These are phyloP conservation scores for Vanacampus margaritifer DNA, from an alignment of 2,113 vertebrate genomes.

Conservation along the genomic window DNA sequence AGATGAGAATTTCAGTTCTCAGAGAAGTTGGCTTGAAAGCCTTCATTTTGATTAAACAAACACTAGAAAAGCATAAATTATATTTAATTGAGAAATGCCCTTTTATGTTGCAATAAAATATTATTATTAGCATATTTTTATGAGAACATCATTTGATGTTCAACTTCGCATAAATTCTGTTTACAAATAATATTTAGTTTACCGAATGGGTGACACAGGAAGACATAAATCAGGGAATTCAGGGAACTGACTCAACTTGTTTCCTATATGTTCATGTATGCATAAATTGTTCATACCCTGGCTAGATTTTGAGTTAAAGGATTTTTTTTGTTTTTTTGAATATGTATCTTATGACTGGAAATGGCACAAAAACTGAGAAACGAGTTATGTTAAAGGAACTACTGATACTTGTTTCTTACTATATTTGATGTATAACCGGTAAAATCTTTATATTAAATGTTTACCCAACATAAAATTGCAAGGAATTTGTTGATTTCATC, in stretches of 20 bases:
- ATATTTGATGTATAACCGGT: no score
- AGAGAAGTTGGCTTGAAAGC: neutral
- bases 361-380: no score
- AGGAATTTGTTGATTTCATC: no score
- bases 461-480: no score
- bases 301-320: no score
- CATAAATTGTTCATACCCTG: neutral
- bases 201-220: neutral
- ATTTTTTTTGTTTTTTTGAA: no score
- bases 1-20: constrained; percentile 2
- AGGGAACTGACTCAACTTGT: neutral
- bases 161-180: constrained; percentile 1
- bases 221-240: neutral
- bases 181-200: neutral
- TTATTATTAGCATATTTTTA: neutral
- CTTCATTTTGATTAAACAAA: neutral
- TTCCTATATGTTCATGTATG: neutral
- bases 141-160: neutral
- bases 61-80: neutral
- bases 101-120: constrained; percentile 3
- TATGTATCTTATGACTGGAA: no score
- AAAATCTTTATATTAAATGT: no score
- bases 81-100: neutral
- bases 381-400: no score
- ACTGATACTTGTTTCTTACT: no score